Evolutionary conservation across 2,113 vertebrate species (phyloP).

Genomic region (Psittacus erithacus): DNA sequence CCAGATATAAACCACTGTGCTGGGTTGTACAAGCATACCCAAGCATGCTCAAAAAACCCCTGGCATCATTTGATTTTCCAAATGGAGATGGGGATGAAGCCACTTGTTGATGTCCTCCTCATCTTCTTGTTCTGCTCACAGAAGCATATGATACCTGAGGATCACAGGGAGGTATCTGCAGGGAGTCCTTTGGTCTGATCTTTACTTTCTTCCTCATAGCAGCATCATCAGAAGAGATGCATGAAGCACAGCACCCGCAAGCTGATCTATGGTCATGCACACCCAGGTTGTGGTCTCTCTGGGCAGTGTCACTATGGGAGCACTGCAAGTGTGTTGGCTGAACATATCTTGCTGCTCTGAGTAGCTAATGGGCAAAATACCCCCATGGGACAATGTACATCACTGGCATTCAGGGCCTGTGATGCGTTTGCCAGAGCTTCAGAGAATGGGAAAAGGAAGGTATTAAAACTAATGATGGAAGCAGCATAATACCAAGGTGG

Average conservation of each 20-base stretch:
- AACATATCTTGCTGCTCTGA: background rate
- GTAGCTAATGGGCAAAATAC: background rate
- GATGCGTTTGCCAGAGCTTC: background rate
- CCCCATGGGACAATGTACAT: fast-evolving
- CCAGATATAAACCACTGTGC: background rate
- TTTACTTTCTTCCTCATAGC: background rate
- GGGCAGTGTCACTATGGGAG: background rate
- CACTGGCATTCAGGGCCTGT: background rate
- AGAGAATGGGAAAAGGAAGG: background rate
- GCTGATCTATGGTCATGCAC: fast-evolving
- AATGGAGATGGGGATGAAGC: background rate
- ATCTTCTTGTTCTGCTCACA: background rate
- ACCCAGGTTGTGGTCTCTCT: background rate
- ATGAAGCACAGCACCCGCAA: background rate
- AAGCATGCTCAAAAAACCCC: background rate
- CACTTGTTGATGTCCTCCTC: background rate
- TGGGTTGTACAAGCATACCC: background rate
- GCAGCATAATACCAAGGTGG: background rate
- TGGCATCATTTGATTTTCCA: background rate
- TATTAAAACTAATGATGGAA: background rate
- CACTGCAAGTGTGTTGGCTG: background rate
- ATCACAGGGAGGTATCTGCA: background rate
- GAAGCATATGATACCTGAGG: background rate
- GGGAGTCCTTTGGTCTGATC: background rate
- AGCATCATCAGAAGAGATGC: background rate